Conservation (phyloP, 2,113 vertebrate genomes). For the Caranx ignobilis region DNA sequence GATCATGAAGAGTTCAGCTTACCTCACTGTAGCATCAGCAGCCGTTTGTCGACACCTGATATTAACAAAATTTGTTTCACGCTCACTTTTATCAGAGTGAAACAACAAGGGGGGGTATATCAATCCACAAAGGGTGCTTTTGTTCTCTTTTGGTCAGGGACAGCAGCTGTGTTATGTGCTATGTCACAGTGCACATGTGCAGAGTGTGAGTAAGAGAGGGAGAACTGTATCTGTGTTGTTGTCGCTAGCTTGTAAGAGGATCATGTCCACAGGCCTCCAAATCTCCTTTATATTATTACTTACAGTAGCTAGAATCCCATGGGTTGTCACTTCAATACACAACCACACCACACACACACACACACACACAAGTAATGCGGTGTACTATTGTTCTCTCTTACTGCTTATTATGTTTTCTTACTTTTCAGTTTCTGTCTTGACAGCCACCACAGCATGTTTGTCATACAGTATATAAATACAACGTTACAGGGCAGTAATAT, state of each 20-base stretch:
- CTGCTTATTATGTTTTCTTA: conserved; percentile 2
- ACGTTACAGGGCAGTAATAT: background rate
- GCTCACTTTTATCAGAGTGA: conserved; percentile 24
- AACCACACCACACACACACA: conserved; percentile 7
- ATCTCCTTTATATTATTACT: conserved; percentile 57
- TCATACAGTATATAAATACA: background rate
- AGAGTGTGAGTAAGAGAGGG: background rate
- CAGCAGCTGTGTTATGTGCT: conserved; percentile 13
- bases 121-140: conserved; percentile 12
- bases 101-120: background rate
- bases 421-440: background rate
- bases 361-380: background rate
- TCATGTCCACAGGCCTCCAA: conserved; percentile 58
- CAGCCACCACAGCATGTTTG: background rate
- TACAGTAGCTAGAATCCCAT: conserved; percentile 36
- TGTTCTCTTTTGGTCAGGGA: conserved; percentile 1
- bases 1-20: conserved; percentile 34
- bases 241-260: conserved; percentile 61
- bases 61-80: conserved; percentile 23
- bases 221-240: conserved; percentile 26
- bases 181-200: background rate
- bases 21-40: conserved; percentile 7
- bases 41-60: conserved; percentile 25
- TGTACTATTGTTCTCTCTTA: conserved; percentile 25
- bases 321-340: conserved; percentile 19